Percentiles rank a stretch among this genome's conserved stretches.
These are phyloP conservation scores for Istiophorus platypterus DNA, from an alignment of 2,113 vertebrate species.

Conservation along the genomic window DNA sequence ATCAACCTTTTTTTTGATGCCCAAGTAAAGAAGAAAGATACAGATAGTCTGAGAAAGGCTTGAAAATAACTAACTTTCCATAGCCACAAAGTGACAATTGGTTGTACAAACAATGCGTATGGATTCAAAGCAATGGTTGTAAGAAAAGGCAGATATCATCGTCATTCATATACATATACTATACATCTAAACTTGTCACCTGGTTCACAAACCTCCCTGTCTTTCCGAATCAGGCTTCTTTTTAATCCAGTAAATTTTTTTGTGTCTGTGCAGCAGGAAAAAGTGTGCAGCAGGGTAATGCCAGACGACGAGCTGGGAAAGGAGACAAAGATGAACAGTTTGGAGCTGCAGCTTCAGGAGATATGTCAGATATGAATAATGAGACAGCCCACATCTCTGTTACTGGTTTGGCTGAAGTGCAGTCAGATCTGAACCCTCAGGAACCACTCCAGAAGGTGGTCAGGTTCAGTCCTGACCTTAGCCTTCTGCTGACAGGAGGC, in stretches of 20 bases:
- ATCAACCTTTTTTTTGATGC: no score
- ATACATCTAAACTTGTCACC: not conserved
- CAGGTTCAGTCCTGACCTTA: constrained; percentile 87
- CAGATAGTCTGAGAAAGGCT: no score
- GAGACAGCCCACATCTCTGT: constrained; percentile 83
- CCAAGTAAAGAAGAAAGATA: no score
- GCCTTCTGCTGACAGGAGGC: constrained; percentile 90
- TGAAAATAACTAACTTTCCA: no score
- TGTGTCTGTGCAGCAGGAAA: constrained; percentile 60
- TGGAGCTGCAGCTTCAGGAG: not conserved
- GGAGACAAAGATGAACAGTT: constrained; percentile 58
- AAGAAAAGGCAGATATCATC: no score
- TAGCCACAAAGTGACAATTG: no score
- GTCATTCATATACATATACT: not conserved
- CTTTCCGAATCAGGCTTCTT: not conserved
- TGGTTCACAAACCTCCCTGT: no score
- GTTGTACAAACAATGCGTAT: no score
- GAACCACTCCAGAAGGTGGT: constrained; percentile 94
- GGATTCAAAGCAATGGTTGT: no score
- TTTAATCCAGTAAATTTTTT: not conserved
- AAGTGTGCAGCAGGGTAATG: constrained; percentile 53
- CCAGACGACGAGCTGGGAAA: constrained; percentile 76
- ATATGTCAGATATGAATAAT: constrained; percentile 60
- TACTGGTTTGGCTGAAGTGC: constrained; percentile 84
- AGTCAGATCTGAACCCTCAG: constrained; percentile 88